Evolutionary conservation across 2,888 invertebrate genomes (phyloP).

Genomic region (Sesia bembeciformis): DNA sequence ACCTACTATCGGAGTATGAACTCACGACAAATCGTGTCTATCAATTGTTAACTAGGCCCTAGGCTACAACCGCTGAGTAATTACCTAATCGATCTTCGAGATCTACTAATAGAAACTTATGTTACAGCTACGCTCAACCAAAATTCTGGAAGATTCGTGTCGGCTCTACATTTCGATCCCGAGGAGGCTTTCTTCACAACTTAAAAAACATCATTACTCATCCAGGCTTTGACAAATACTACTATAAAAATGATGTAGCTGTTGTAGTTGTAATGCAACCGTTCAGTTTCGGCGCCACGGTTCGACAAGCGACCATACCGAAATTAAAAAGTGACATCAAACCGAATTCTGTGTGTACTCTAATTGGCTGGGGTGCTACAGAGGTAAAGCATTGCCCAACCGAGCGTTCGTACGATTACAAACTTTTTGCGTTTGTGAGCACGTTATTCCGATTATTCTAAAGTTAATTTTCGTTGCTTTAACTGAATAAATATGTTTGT

Average conservation of each 20-base stretch:
- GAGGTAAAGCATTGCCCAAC: constrained; percentile 25
- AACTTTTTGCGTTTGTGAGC: too few relatives aligned
- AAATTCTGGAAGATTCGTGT: constrained; percentile 55
- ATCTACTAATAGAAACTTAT: too few relatives aligned
- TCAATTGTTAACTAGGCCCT: too few relatives aligned
- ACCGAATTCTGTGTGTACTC: constrained; percentile 34
- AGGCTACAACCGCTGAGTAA: too few relatives aligned
- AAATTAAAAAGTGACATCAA: constrained; percentile 42
- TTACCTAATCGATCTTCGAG: too few relatives aligned
- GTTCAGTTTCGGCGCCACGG: constrained; percentile 34
- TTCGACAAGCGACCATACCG: constrained; percentile 51
- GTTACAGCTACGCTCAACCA: constrained; percentile 44
- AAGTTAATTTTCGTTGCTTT: too few relatives aligned
- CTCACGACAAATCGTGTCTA: too few relatives aligned
- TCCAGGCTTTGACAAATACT: constrained; percentile 40
- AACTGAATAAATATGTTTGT: too few relatives aligned
- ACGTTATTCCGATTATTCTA: too few relatives aligned
- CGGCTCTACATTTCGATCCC: constrained; percentile 47
- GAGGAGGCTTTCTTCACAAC: constrained; percentile 43
- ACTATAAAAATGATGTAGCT: constrained; percentile 53
- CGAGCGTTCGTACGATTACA: too few relatives aligned
- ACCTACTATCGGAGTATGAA: too few relatives aligned
- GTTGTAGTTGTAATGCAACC: constrained; percentile 36
- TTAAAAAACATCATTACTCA: constrained; percentile 47
- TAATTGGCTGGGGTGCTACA: constrained; percentile 58